Base-by-base conservation (phyloP, 1,140 invertebrate genomes). In the Bombus affinis region DNA sequence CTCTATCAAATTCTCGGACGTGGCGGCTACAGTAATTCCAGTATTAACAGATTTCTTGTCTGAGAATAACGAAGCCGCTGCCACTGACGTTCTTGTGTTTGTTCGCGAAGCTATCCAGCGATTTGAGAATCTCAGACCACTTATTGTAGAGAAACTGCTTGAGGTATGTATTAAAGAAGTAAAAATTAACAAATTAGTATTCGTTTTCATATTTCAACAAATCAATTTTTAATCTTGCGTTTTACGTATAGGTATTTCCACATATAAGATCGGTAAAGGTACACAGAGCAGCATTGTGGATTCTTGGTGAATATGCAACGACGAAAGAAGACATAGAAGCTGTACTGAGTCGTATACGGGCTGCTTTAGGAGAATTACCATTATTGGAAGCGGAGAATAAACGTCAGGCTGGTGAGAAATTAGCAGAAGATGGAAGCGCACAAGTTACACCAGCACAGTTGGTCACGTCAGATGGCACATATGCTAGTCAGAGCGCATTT, bases 381-480 rank as follows among this genome's bases (percentile, higher is more conserved):
- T 97, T 99, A 66, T 97, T 99, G 42, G 98, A 99, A 90, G 97
- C 98, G 88, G 98, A 99, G 94, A 96, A 99, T 88, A 97, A 97
- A 86, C 95, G 96, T 92, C 96, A 97, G 82, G 94, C 96, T 35
- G 97, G 97, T 2, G 97, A 97, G n/a, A 96, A 96, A 86, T 90
- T 92, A 4, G 1, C 85, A 6, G 96, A 96, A 90, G 96, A 96
- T 83, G 96, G 95, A 42, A 90, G 71, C n/a, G 86, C 88, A 0
- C 93, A 94, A 84, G 53, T 91, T 39, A 88, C 92, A 65, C 95
- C 96, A 13, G 95, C 96, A 3, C 97, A 97, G 87, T 94, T 98
- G 57, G 98, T 99, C n/a, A 99, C 98, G 62, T 99, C 98, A 44
- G 99, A 99, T 96, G 99, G 99, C 70, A 99, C 99, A 9, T 99